Base-by-base conservation (phyloP, 2,888 invertebrate genomes). In the Clanis bilineata region DNA sequence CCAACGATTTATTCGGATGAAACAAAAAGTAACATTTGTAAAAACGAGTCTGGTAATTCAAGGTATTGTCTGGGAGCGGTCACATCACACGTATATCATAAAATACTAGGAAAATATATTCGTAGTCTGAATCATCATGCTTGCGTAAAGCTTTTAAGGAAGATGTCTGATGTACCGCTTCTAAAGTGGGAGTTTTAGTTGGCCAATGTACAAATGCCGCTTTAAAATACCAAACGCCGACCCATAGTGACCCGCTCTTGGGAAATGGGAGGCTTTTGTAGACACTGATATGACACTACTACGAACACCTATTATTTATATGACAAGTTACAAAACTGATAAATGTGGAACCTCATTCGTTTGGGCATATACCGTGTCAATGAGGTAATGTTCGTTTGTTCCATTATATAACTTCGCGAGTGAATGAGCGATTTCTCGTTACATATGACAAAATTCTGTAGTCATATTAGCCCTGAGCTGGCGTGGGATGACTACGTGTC, bases 151-250 rank as follows among this genome's bases (percentile, higher is more conserved):
- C 62, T 61, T 69, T 69, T 63, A 67, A 77, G 74, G 77, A 81
- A 80, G 77, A 80, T 63, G 68, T 68, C 71, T 74, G 67, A 63
- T 65, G 65, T 65, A 69, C 63, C 67, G 61, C 67, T 67, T 61
- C 71, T 70, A 72, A 64, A 67, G 75, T 79, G 78, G 76, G 70
- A 73, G 74, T 66, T 72, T 74, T 62, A 72, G 77, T 88, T 88
- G 68, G 83, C 83, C 74, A 89, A 90, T 73, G 69, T 75, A 79
- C 75, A 83, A 90, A 90, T 88, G 86, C 85, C 85, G 74, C 82
- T 76, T 76, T 76, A 80, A 88, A 90, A 88, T 90, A 89, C 82
- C 89, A 90, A 79, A 72, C 72, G 70, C 39, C 78, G 87, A 88
- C 86, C 87, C 74, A 66, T 23, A 57, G 28, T 81, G 84, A 85